These are phyloP conservation scores for Ctena decussata DNA, from an alignment of 2,888 invertebrate genomes.

Conservation along the genomic window DNA sequence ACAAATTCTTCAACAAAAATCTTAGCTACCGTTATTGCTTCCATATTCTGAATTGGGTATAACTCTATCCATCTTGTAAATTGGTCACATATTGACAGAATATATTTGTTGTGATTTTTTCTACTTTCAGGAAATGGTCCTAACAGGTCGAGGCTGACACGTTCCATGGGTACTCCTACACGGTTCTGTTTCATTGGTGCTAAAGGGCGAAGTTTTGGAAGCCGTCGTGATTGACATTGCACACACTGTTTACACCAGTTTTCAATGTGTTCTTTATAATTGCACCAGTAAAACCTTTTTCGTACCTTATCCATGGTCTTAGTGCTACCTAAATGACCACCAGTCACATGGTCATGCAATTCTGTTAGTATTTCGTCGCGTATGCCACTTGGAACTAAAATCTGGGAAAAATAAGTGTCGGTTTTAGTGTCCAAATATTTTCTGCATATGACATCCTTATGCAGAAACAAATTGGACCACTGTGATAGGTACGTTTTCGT, in stretches of 20 bases:
- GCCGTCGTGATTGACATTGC: constrained; percentile 9
- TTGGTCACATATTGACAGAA: constrained; percentile 12
- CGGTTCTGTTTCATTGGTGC: constrained; percentile 25
- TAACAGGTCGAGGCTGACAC: constrained; percentile 17
- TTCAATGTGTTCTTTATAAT: constrained; percentile 1
- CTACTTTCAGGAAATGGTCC: constrained; percentile 8
- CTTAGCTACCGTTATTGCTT: background rate
- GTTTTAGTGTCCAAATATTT: background rate
- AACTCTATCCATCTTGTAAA: constrained; percentile 12
- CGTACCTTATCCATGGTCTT: too few relatives aligned
- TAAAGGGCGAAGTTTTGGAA: constrained; percentile 14
- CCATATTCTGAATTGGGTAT: constrained; percentile 4
- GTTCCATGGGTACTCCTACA: constrained; percentile 17
- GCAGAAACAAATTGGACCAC: background rate
- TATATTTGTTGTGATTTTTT: background rate
- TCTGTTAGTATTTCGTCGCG: background rate
- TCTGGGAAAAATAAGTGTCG: background rate
- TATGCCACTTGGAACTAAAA: background rate
- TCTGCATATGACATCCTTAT: background rate
- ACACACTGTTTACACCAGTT: constrained; percentile 20
- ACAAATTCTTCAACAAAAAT: constrained; percentile 15
- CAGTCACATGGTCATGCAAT: background rate
- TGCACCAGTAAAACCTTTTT: constrained; percentile 24
- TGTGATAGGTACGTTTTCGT: background rate
- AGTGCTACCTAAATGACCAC: too few relatives aligned